Percentiles rank a stretch among this genome's conserved stretches.
Conservation (phyloP, 1,140 invertebrate genomes). For the Ceratosolen fusciceps region DNA sequence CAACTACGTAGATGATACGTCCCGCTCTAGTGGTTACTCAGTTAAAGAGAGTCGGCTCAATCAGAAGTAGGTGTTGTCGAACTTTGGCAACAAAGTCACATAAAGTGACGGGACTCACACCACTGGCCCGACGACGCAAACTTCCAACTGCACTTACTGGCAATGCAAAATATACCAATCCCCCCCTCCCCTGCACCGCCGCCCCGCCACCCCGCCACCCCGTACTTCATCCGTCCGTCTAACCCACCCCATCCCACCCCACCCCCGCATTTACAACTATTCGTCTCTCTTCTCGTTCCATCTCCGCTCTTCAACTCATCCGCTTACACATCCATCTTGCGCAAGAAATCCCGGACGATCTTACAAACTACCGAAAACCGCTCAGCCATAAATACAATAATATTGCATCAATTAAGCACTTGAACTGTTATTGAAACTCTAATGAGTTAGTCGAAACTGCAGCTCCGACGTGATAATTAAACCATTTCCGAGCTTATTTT, state of each 20-base stretch:
- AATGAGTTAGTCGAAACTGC: not conserved
- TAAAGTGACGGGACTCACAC: constrained; percentile 32
- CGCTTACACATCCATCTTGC: not conserved
- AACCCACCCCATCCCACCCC: not conserved
- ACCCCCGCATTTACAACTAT: not conserved
- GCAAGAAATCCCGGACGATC: not conserved
- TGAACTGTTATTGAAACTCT: constrained; percentile 9
- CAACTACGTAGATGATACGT: constrained; percentile 28
- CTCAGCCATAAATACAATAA: not conserved
- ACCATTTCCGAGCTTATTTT: not conserved
- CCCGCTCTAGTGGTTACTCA: not conserved
- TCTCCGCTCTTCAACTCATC: no score
- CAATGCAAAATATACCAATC: constrained; percentile 24
- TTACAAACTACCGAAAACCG: constrained; percentile 20
- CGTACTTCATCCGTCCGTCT: not conserved
- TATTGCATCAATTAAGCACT: no score
- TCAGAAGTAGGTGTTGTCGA: constrained; percentile 57
- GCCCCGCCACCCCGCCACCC: not conserved
- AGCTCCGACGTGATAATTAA: not conserved
- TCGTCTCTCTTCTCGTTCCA: not conserved
- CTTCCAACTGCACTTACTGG: constrained; percentile 9
- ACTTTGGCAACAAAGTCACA: constrained; percentile 54
- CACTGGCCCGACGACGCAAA: not conserved
- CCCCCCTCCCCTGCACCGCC: not conserved
- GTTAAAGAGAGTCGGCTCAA: constrained; percentile 57